These are phyloP conservation scores for Monopterus albus DNA, from an alignment of 2,113 vertebrate genomes.

Conservation along the genomic window DNA sequence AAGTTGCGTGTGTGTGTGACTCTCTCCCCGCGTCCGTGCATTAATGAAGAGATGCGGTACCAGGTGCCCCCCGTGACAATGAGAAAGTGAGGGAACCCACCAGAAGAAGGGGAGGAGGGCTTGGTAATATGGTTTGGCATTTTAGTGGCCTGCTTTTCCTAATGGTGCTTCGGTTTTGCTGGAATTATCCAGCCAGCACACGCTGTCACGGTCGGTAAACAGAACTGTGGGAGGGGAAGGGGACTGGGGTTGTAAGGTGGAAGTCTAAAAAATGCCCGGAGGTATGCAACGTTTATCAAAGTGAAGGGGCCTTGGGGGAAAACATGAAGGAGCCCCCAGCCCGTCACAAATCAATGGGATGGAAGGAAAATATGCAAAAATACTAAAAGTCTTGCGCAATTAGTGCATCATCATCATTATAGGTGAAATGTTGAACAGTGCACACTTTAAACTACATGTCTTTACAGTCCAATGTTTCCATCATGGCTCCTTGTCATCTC, in stretches of 20 bases:
- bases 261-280: constrained; percentile 54
- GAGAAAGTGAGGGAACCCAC: constrained; percentile 14
- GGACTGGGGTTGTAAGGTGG: constrained; percentile 54
- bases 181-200: constrained; percentile 64
- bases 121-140: constrained; percentile 59
- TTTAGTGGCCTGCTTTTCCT: constrained; percentile 57
- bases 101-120: neutral
- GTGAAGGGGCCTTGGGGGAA: constrained; percentile 58
- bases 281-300: constrained; percentile 73
- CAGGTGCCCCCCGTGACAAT: constrained; percentile 56
- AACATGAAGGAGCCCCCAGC: constrained; percentile 26
- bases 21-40: constrained; percentile 37
- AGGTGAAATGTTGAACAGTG: neutral
- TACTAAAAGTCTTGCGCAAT: neutral
- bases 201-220: constrained; percentile 68
- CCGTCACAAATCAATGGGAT: neutral
- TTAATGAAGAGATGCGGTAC: constrained; percentile 70
- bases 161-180: constrained; percentile 55
- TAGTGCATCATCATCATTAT: neutral
- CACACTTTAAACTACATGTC: neutral
- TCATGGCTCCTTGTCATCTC: constrained; percentile 7
- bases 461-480: constrained; percentile 17
- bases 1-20: constrained; percentile 18
- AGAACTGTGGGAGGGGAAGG: constrained; percentile 50
- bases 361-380: neutral